Evolutionary conservation across 2,113 vertebrate species (phyloP).

Genomic region (Dolichotis patagonum): DNA sequence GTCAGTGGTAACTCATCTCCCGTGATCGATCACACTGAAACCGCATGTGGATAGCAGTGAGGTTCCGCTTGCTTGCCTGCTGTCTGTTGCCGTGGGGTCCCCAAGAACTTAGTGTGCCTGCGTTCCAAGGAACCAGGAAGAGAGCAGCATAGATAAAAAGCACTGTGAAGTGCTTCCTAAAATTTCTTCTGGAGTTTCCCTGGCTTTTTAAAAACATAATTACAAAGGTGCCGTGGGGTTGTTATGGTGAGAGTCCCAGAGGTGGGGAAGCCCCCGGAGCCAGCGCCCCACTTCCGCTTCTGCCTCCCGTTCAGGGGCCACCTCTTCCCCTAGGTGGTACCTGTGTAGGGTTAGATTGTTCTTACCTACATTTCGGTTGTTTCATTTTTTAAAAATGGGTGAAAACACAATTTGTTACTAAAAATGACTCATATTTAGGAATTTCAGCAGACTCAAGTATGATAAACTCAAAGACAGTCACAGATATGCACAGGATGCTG

Average conservation of each 20-base stretch:
- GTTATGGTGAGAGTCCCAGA: background rate
- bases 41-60: background rate
- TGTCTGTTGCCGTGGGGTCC: background rate
- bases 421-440: background rate
- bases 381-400: background rate
- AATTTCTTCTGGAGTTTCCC: background rate
- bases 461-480: background rate
- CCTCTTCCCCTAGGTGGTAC: background rate
- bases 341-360: background rate
- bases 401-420: background rate
- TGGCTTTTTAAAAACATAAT: background rate
- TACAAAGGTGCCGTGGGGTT: background rate
- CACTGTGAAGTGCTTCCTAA: background rate
- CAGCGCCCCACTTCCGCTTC: background rate
- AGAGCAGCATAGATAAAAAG: background rate
- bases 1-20: background rate
- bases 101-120: background rate
- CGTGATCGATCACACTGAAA: background rate
- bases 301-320: too few species aligned
- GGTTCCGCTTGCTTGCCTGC: background rate
- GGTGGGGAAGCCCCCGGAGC: background rate
- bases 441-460: background rate
- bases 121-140: background rate
- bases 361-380: background rate
- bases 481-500: background rate